Conservation (phyloP, 2,888 invertebrate genomes). For the Germaria angustata region DNA sequence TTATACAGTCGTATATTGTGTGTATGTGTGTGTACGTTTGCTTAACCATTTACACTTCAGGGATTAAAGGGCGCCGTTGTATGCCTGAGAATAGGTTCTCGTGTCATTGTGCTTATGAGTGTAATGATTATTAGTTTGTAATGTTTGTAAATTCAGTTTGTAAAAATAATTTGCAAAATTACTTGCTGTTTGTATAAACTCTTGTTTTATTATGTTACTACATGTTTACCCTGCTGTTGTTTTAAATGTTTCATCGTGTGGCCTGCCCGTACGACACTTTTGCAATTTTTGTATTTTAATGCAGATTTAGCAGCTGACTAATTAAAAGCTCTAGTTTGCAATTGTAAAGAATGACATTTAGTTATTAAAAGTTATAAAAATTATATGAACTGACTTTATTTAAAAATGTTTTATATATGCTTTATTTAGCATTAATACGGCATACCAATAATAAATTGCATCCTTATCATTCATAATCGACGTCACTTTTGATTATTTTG, state of each 20-base stretch:
- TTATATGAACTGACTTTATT: too few species aligned
- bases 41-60: conserved; percentile 18
- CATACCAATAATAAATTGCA: too few species aligned
- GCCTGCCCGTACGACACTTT: neutral
- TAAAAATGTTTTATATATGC: too few species aligned
- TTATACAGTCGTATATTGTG: neutral
- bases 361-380: too few species aligned
- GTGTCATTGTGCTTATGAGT: neutral
- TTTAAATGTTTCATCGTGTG: conserved; percentile 42
- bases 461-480: too few species aligned
- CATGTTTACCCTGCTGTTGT: conserved; percentile 55
- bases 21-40: neutral
- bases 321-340: too few species aligned
- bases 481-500: too few species aligned
- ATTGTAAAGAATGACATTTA: too few species aligned
- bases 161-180: conserved; percentile 29
- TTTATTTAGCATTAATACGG: too few species aligned
- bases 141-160: neutral
- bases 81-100: too few species aligned
- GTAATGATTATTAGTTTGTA: neutral
- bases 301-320: neutral
- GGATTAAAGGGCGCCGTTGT: neutral
- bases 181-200: conserved; percentile 41
- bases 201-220: conserved; percentile 10
- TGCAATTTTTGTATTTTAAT: neutral